Conservation (phyloP, 2,888 invertebrate genomes). For the Nephrotoma flavescens region DNA sequence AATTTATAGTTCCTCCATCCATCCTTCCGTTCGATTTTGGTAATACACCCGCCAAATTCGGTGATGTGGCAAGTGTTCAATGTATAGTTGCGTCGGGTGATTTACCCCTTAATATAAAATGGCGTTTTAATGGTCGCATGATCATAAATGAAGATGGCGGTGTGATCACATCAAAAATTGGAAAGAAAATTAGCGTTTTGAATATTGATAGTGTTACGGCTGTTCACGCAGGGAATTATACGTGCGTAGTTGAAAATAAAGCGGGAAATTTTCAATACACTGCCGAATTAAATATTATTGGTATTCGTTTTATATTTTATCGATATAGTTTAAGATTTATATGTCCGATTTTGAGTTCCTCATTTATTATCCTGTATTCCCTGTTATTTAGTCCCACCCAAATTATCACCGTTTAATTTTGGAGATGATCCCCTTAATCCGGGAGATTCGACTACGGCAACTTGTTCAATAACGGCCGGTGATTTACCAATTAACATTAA, state of each 20-base stretch:
- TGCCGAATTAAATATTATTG: slow-evolving; percentile 45
- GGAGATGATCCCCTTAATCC: slow-evolving; percentile 44
- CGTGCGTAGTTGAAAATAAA: slow-evolving; percentile 57
- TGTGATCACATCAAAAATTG: slow-evolving; percentile 35
- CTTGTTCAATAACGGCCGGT: slow-evolving; percentile 48
- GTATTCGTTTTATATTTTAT: slow-evolving; percentile 31
- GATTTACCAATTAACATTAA: slow-evolving; percentile 50
- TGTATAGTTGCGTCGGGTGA: slow-evolving; percentile 48
- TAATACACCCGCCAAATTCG: slow-evolving; percentile 46
- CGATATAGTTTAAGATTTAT: not conserved
- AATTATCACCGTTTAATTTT: slow-evolving; percentile 36
- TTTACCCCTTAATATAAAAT: slow-evolving; percentile 47
- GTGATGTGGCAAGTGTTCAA: slow-evolving; percentile 44
- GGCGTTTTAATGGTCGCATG: slow-evolving; percentile 45
- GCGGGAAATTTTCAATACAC: slow-evolving; percentile 53
- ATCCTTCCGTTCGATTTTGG: slow-evolving; percentile 48
- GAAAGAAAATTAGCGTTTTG: slow-evolving; percentile 47
- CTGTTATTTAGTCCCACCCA: slow-evolving; percentile 26
- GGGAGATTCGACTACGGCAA: slow-evolving; percentile 45
- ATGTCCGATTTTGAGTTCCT: not conserved
- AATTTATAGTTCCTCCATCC: slow-evolving; percentile 15
- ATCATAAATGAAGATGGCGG: slow-evolving; percentile 34
- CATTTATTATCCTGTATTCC: not conserved
- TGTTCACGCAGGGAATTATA: slow-evolving; percentile 55
- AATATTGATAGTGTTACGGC: slow-evolving; percentile 53